Conservation (phyloP, 2,797 vertebrate genomes). For the Hippocampus kuda region DNA sequence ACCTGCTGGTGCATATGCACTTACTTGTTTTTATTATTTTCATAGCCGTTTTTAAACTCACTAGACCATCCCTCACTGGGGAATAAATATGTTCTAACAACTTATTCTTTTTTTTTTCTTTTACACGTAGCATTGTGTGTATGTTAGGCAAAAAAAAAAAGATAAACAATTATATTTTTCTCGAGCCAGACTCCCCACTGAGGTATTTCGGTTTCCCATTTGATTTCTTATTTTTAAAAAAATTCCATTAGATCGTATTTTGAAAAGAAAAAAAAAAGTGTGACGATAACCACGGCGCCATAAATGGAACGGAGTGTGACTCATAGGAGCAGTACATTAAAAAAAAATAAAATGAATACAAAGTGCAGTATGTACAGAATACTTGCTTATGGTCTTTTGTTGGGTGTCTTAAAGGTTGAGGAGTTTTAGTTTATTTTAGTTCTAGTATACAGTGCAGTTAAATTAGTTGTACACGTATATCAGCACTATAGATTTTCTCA, state of each 20-base stretch:
- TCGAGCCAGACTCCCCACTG: not conserved
- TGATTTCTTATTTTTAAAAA: not conserved
- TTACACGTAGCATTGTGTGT: not conserved
- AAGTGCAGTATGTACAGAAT: not conserved
- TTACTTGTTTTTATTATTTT: not conserved
- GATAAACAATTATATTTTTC: not conserved
- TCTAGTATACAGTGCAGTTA: not conserved
- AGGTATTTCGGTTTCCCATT: not conserved
- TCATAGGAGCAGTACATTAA: not conserved
- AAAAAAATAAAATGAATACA: not conserved
- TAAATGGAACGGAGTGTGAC: not conserved
- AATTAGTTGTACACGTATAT: too few relatives aligned
- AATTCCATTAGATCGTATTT: not conserved
- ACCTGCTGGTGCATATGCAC: not conserved
- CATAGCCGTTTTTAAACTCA: slow-evolving; percentile 1
- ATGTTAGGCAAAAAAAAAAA: not conserved
- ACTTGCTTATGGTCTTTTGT: not conserved
- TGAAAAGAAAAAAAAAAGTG: not conserved
- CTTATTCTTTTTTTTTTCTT: not conserved
- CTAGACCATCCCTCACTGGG: not conserved
- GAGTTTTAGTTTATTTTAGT: not conserved
- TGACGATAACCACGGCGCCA: not conserved
- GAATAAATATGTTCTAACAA: not conserved
- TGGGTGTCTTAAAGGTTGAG: not conserved
- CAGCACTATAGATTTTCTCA: not conserved